Conservation (phyloP, 2,797 vertebrate genomes). For the Cryptoprocta ferox region DNA sequence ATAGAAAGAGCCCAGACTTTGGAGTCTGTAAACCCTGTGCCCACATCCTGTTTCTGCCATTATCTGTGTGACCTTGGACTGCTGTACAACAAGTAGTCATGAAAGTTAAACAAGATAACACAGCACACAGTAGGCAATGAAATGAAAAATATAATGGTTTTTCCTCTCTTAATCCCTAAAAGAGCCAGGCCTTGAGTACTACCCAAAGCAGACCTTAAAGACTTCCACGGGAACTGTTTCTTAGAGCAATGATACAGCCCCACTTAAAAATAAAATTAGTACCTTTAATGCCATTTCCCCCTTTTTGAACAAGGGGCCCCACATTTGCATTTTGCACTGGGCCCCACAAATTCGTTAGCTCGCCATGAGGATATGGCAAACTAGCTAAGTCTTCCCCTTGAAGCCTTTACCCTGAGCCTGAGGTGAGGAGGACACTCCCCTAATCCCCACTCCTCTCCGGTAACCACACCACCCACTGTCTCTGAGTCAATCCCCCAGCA, state of each 20-base stretch:
- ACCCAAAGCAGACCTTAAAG: not conserved
- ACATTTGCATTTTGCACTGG: not conserved
- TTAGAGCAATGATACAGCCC: not conserved
- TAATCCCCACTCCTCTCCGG: not conserved
- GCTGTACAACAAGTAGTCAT: not conserved
- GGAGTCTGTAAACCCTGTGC: not conserved
- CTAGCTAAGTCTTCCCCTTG: not conserved
- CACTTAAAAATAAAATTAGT: not conserved
- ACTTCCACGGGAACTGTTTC: not conserved
- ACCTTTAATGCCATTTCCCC: not conserved
- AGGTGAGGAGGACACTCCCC: not conserved
- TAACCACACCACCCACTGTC: not conserved
- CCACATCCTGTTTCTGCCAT: not conserved
- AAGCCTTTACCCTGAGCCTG: not conserved
- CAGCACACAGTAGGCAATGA: not conserved
- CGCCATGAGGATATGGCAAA: not conserved
- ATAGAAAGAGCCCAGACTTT: not conserved
- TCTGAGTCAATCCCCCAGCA: not conserved
- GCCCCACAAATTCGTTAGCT: not conserved
- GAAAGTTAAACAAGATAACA: not conserved
- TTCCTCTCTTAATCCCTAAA: not conserved
- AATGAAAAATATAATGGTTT: not conserved
- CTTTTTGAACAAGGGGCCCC: not conserved
- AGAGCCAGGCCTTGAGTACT: not conserved
- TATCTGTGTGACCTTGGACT: not conserved